Conservation (phyloP, 2,113 vertebrate species). For the Chloroceryle aenea region DNA sequence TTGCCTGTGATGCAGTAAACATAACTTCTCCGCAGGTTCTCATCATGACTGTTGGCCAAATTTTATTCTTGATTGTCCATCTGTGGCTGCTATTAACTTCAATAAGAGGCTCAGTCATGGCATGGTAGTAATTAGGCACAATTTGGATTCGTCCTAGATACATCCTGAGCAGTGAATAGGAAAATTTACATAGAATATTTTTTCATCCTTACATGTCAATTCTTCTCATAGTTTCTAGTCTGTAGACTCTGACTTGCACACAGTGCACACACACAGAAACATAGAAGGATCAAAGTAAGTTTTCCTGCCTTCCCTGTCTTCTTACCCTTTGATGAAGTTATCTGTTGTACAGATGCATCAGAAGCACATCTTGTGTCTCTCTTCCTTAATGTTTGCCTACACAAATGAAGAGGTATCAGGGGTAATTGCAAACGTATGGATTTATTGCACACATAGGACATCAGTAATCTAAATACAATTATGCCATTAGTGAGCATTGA, state of each 20-base stretch:
- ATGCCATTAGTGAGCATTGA: neutral
- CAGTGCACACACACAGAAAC: rapidly evolving
- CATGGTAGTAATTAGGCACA: neutral
- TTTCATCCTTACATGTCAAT: constrained; percentile 12
- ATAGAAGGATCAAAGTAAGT: neutral
- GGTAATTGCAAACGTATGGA: neutral
- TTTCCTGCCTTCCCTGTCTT: neutral
- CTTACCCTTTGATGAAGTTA: neutral
- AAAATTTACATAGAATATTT: neutral
- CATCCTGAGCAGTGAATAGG: neutral
- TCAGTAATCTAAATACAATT: neutral
- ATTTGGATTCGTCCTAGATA: constrained; percentile 24
- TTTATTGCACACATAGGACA: neutral
- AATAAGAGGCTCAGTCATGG: neutral
- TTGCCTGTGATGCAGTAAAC: constrained; percentile 8
- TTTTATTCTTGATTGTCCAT: neutral
- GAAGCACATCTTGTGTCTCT: neutral
- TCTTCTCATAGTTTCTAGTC: neutral
- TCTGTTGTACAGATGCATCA: neutral
- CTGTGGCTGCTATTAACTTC: neutral
- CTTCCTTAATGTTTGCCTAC: neutral
- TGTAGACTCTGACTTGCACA: neutral
- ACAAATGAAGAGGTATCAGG: neutral
- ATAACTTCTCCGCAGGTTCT: neutral
- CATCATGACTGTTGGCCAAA: neutral